These are phyloP conservation scores for Paracanthobrama guichenoti DNA, from an alignment of 2,113 vertebrate species.

Conservation along the genomic window DNA sequence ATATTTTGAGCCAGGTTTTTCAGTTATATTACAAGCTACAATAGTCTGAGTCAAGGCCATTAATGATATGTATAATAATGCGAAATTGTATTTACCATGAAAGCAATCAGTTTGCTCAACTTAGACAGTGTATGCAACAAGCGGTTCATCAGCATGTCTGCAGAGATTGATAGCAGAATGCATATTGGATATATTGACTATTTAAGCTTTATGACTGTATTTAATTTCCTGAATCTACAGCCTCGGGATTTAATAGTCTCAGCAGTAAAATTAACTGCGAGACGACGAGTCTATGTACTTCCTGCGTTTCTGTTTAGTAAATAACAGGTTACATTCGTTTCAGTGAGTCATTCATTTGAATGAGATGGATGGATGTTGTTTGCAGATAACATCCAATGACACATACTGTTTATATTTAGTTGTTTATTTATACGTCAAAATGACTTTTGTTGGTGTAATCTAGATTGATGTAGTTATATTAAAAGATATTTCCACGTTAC, in stretches of 20 bases:
- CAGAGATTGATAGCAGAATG: neutral
- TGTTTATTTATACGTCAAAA: neutral
- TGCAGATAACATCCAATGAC: neutral
- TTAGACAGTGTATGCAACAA: neutral
- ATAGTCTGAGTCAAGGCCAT: neutral
- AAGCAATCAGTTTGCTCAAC: neutral
- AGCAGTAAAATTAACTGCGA: neutral
- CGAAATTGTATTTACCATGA: neutral
- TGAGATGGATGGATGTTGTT: neutral
- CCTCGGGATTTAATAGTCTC: constrained; percentile 21
- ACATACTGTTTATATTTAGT: neutral
- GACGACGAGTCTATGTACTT: constrained; percentile 1
- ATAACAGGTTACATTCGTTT: neutral
- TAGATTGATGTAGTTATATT: neutral
- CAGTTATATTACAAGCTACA: neutral
- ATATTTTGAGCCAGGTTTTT: neutral
- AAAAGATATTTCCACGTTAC: neutral
- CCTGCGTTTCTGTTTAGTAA: neutral
- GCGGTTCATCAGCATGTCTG: neutral
- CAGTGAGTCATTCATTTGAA: neutral
- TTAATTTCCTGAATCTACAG: constrained; percentile 45
- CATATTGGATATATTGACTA: neutral
- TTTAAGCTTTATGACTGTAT: constrained; percentile 36
- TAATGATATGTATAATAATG: no score
- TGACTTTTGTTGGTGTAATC: neutral